Conservation (phyloP, 2,113 vertebrate genomes). For the Microtus ochrogaster region DNA sequence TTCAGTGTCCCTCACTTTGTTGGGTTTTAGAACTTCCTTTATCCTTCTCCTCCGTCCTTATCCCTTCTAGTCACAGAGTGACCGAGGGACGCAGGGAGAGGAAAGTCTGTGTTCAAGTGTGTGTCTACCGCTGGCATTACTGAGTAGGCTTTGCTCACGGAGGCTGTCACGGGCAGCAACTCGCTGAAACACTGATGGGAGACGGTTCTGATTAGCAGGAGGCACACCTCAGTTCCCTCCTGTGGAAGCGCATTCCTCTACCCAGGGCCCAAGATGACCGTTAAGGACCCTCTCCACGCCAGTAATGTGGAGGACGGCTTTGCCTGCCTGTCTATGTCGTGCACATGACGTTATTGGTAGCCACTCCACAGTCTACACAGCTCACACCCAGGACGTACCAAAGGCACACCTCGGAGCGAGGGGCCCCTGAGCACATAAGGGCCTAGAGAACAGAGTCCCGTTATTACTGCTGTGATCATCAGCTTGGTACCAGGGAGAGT, state of each 20-base stretch:
- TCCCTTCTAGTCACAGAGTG: not conserved
- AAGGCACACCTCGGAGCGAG: rapidly evolving
- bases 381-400: rapidly evolving
- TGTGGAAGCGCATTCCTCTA: too few relatives aligned
- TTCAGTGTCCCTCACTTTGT: too few relatives aligned
- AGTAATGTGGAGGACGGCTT: rapidly evolving
- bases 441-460: rapidly evolving
- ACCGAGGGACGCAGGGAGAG: not conserved
- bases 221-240: not conserved
- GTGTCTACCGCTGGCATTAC: too few relatives aligned
- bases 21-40: not conserved
- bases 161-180: not conserved
- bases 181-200: too few relatives aligned
- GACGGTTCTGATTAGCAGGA: not conserved
- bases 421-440: rapidly evolving
- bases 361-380: not conserved
- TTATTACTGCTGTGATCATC: too few relatives aligned
- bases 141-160: not conserved
- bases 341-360: rapidly evolving
- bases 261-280: not conserved
- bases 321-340: rapidly evolving
- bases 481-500: not conserved
- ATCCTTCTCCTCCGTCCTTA: not conserved
- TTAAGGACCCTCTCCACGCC: rapidly evolving
- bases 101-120: too few relatives aligned